These are phyloP conservation scores for Pocillopora damicornis DNA, from an alignment of 64 coral and sea anemone species.

Conservation along the genomic window DNA sequence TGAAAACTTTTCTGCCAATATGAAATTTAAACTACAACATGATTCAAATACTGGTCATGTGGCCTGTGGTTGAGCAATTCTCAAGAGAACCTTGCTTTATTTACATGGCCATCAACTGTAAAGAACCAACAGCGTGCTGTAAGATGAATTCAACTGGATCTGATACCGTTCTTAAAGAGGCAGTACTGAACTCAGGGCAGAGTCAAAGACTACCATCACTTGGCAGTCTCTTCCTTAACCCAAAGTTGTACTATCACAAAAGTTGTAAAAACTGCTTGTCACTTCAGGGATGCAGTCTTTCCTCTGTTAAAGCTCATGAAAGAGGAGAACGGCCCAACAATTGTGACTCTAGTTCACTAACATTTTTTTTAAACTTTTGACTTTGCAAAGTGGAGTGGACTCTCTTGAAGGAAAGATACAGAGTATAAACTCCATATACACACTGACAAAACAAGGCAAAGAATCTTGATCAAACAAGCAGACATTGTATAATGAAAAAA, in stretches of 20 bases:
- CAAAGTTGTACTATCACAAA: not conserved
- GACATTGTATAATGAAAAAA: too few species aligned
- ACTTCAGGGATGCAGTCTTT: conserved; percentile 28
- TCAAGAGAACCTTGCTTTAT: too few species aligned
- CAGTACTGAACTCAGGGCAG: not conserved
- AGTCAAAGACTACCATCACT: not conserved
- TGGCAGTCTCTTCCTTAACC: not conserved
- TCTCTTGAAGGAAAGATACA: conserved; percentile 13
- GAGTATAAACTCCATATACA: not conserved
- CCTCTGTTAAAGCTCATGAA: conserved; percentile 26
- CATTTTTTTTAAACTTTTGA: not conserved
- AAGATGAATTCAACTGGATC: not conserved
- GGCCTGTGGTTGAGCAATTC: too few species aligned
- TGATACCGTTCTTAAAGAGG: conserved; percentile 23
- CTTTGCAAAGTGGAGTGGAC: not conserved
- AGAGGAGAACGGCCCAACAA: not conserved
- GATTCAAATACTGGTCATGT: too few species aligned
- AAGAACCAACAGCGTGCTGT: not conserved
- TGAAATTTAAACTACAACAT: too few species aligned
- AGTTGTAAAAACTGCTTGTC: not conserved
- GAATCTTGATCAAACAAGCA: not conserved
- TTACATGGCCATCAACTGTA: too few species aligned
- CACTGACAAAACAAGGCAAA: not conserved
- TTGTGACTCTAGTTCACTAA: not conserved
- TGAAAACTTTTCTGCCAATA: too few species aligned